Conservation (phyloP, 2,888 invertebrate genomes). For the Capitulum mitella region DNA sequence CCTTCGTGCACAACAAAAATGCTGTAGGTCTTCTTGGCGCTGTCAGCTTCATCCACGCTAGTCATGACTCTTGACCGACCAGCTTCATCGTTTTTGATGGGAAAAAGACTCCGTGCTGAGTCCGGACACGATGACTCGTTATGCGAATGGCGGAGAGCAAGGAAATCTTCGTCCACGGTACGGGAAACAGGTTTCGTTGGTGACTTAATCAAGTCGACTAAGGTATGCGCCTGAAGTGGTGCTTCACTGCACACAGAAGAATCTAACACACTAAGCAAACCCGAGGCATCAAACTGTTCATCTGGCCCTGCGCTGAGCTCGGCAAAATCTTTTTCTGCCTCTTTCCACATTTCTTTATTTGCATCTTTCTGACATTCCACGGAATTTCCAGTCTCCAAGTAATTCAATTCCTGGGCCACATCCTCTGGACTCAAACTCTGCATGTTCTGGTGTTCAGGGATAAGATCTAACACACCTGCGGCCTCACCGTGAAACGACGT, state of each 20-base stretch:
- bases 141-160: no score
- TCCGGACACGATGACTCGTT: no score
- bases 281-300: neutral
- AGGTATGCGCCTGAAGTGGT: neutral
- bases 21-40: neutral
- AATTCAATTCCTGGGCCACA: neutral
- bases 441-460: no score
- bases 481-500: no score
- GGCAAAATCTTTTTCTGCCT: neutral
- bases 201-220: neutral
- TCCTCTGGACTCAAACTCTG: neutral
- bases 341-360: neutral
- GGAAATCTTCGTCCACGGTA: no score
- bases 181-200: neutral
- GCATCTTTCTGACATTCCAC: neutral
- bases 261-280: neutral
- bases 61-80: no score
- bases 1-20: neutral
- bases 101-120: no score
- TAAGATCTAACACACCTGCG: no score
- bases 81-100: no score
- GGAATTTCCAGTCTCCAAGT: neutral
- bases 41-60: neutral
- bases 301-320: neutral
- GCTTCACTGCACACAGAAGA: neutral